Conservation (phyloP, 2,797 vertebrate species). For the Chrysocyon brachyurus region DNA sequence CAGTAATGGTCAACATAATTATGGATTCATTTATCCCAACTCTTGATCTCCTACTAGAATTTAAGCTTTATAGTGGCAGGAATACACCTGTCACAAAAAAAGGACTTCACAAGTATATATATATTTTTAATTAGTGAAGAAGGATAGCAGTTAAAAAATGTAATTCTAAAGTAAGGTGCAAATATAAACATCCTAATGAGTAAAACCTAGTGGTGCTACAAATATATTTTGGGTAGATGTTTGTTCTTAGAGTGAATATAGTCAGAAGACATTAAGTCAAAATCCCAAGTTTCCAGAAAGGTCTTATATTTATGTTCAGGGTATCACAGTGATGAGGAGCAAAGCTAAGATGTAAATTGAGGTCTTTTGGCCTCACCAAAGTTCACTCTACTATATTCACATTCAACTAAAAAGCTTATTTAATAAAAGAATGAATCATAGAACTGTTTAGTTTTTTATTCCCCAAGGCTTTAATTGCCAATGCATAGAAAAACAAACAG, state of each 20-base stretch:
- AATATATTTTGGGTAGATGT: neutral
- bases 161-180: neutral
- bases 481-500: conserved; percentile 26
- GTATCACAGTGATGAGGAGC: neutral
- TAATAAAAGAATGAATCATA: conserved; percentile 1
- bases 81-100: neutral
- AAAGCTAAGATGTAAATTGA: neutral
- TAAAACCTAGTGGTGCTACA: neutral
- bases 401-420: neutral
- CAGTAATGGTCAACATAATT: neutral
- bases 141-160: neutral
- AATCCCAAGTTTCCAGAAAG: neutral
- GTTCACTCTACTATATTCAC: neutral
- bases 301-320: neutral
- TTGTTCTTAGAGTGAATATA: neutral
- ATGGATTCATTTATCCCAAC: neutral
- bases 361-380: neutral
- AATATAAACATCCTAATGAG: neutral
- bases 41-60: neutral
- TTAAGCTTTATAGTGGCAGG: neutral
- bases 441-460: conserved; percentile 60
- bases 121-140: neutral
- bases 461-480: conserved; percentile 26
- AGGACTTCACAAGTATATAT: neutral
- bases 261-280: neutral